Evolutionary conservation across 2,797 vertebrate genomes (phyloP), one percentile per base, ranked within the genome.

Genomic region (Eulemur mongoz): DNA sequence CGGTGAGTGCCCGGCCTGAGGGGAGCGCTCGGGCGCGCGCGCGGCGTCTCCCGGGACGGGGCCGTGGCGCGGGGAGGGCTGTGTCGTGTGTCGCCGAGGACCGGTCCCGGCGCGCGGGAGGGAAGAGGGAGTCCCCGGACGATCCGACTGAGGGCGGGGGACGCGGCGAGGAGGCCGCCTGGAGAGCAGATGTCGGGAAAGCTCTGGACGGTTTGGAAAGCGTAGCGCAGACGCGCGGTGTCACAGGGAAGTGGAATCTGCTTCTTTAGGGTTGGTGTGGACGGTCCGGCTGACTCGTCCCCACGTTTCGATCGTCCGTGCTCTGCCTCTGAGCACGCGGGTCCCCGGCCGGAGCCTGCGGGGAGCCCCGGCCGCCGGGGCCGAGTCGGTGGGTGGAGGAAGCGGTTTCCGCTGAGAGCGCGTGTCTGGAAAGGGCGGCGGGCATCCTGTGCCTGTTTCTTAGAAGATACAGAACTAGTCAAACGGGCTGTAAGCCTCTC

Each of bases 281-380:
- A 23, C 12, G 43, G 15, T 12, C 52, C 9, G 12, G 78, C 20
- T 30, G 82, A 70, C 73, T 69, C 85, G 8, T n/a, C 54, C 14
- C 45, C 0, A 13, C 3, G 5, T 11, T 18, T 38, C 1, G 45
- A 35, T 7, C 27, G 38, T 45, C 8, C 14, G 11, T 14, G 45
- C 57, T 43, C 50, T 25, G 87, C 45, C 38, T 43, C 52, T 5
- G 72, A 76, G 22, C 32, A 0, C 23, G 1, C 18, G 11, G 38
- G n/a, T 8, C 40, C 23, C 17, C 80, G 72, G 27, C 7, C 30
- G 0, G 22, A 73, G 93, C 43, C 80, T n/a, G 13, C 4, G 30
- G 63, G 23, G 40, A 27, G 43, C 13, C 52, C n/a, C 69, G 20
- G 10, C 30, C n/a, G 12, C 73, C 4, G 0, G 23, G 40, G 30